Conservation (phyloP, 2,113 vertebrate species). For the Maccullochella peelii region DNA sequence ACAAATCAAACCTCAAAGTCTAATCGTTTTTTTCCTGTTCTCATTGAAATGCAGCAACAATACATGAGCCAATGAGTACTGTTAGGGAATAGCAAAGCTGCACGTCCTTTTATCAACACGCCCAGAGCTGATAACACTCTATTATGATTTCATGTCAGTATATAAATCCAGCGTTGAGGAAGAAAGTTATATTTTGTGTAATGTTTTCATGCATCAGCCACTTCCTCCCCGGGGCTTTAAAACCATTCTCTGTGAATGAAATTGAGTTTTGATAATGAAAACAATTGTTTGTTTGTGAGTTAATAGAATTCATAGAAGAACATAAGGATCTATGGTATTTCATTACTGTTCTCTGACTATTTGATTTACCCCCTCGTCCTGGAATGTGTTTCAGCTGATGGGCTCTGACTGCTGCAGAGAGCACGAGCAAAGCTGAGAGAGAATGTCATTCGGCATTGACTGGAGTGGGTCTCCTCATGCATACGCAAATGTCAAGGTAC, state of each 20-base stretch:
- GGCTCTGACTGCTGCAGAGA: conserved; percentile 37
- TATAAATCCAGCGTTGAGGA: conserved; percentile 36
- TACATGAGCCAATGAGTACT: conserved; percentile 6
- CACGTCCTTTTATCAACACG: conserved; percentile 28
- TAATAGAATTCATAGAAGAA: conserved; percentile 73
- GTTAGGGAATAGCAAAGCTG: conserved; percentile 18
- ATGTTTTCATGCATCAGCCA: conserved; percentile 49
- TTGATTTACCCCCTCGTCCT: conserved; percentile 57
- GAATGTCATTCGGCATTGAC: conserved; percentile 60
- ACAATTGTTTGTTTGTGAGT: conserved; percentile 69
- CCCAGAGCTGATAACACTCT: conserved; percentile 29
- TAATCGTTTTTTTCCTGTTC: conserved; percentile 29
- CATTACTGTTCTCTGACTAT: conserved; percentile 63
- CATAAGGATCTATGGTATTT: conserved; percentile 55
- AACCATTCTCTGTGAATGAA: conserved; percentile 60
- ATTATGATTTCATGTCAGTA: conserved; percentile 20
- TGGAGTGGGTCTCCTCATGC: conserved; percentile 56
- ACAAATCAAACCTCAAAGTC: conserved; percentile 40
- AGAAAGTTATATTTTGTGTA: conserved; percentile 50
- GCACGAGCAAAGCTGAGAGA: conserved; percentile 25
- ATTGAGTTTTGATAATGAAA: conserved; percentile 77
- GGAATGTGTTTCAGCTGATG: conserved; percentile 62
- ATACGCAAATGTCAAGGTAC: conserved; percentile 74
- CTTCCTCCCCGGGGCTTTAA: conserved; percentile 35
- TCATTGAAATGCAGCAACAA: conserved; percentile 41